Evolutionary conservation across 2,797 vertebrate genomes (phyloP), one percentile per base, ranked within the genome.

Genomic region (Lithobates sylvaticus): DNA sequence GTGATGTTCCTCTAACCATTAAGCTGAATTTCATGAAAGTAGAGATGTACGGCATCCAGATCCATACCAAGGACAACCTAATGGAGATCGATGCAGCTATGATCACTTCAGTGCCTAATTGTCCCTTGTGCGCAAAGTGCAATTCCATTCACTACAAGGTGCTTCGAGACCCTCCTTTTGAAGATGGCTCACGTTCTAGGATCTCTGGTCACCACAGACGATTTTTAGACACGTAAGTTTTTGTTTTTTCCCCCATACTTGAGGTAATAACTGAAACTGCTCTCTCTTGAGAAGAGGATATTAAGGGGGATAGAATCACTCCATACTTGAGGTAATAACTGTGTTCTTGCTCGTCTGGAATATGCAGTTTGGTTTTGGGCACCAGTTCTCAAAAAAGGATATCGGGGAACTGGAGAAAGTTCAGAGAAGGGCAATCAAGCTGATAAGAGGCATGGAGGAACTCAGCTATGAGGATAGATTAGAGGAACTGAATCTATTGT

Each of bases 51-150:
- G 97, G 96, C 10, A 96, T 99, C 36, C 97, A 99, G 92, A 97
- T 99, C 91, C 99, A 97, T 92, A 99, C 98, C 0, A 95, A 98
- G 93, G 98, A 99, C 44, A 97, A 99, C 83, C 95, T 97, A 89
- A 93, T 99, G 83, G 98, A 99, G 89, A 99, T 99, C 0, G 98
- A 99, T 0, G 97, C 97, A 2, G 97, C 96, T 81, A 95, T 99
- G 91, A 90, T 99, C 90, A 95, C 95, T n/a, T 99, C 98, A 7
- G 89, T 94, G 34, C 93, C 95, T 0, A 92, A 96, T 89, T 97
- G 94, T 86, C 86, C 82, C 0, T 92, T 96, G 54, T 99, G 98
- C 36, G 86, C 86, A 0, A 89, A 91, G 54, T 99, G 98, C 89
- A 95, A 92, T 77, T 96, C 97, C 0, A 93, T 99, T 76, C 92